Percentiles rank a stretch among this genome's conserved stretches.
These are phyloP conservation scores for Dasyprocta punctata DNA, from an alignment of 2,113 vertebrate genomes.

Conservation along the genomic window DNA sequence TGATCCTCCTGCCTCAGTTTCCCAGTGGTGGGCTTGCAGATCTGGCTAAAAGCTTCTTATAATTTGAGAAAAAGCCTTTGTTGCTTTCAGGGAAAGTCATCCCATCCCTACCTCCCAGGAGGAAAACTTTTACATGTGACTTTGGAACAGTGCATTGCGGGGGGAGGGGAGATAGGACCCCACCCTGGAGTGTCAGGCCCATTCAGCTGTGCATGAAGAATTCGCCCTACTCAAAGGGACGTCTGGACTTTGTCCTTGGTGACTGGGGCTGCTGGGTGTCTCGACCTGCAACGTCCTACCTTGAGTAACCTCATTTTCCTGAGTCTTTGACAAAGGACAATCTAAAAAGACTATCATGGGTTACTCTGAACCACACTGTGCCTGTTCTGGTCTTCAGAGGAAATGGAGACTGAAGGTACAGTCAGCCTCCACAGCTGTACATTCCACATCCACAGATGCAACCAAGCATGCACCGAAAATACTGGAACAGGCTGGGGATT, in stretches of 20 bases:
- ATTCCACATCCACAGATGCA: background rate
- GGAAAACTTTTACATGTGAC: background rate
- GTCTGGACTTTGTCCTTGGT: background rate
- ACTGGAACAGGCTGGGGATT: too few species aligned
- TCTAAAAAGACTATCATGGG: background rate
- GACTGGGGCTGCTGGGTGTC: background rate
- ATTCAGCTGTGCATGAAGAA: background rate
- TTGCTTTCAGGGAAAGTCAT: background rate
- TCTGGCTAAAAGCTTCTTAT: background rate
- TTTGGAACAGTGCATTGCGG: background rate
- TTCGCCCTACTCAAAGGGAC: background rate
- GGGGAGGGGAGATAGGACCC: too few species aligned
- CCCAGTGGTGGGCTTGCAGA: background rate
- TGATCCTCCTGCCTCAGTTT: background rate
- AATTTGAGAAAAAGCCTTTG: background rate
- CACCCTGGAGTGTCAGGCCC: background rate
- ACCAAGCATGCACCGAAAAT: background rate
- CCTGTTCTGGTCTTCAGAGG: background rate
- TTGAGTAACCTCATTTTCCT: background rate
- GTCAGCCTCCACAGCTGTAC: too few species aligned
- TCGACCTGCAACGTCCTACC: background rate
- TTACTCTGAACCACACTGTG: background rate
- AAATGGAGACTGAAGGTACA: background rate
- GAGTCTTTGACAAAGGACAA: background rate
- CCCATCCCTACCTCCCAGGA: background rate